phyloP scores from a whole-genome alignment of 1,140 invertebrate genomes.

The Caenorhabditis briggsae region DNA sequence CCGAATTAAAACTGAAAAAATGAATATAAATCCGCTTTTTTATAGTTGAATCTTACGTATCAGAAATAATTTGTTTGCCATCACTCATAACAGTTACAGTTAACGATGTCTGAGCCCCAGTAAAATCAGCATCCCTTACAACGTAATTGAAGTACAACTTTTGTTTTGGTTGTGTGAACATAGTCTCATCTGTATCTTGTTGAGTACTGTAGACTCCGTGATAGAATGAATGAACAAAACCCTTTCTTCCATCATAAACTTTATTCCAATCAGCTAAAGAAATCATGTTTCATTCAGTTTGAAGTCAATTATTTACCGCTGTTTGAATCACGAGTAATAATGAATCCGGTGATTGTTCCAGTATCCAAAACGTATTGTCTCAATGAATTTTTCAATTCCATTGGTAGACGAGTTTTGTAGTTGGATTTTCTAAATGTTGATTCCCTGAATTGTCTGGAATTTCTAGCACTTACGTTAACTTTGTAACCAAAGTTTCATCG shows the following conservation, averaged over 20 bases:
- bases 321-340: background rate
- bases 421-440: background rate
- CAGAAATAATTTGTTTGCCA: background rate
- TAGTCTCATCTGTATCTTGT: conserved; percentile 9
- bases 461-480: background rate
- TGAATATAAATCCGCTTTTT: background rate
- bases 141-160: conserved; percentile 25
- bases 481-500: conserved; percentile 4
- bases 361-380: conserved; percentile 25
- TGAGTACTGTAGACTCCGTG: background rate
- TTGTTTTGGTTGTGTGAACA: background rate
- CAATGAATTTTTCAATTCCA: conserved; percentile 17
- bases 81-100: background rate
- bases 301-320: background rate
- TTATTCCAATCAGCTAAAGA: conserved; percentile 19
- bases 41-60: background rate
- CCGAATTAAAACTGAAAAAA: background rate
- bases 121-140: conserved; percentile 24
- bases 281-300: background rate
- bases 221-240: conserved; percentile 14
- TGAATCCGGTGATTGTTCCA: background rate
- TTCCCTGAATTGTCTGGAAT: background rate
- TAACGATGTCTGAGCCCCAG: background rate
- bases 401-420: conserved; percentile 1
- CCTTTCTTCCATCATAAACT: conserved; percentile 17